phyloP scores from a whole-genome alignment of 2,113 vertebrate genomes.

The Echinops telfairi region DNA sequence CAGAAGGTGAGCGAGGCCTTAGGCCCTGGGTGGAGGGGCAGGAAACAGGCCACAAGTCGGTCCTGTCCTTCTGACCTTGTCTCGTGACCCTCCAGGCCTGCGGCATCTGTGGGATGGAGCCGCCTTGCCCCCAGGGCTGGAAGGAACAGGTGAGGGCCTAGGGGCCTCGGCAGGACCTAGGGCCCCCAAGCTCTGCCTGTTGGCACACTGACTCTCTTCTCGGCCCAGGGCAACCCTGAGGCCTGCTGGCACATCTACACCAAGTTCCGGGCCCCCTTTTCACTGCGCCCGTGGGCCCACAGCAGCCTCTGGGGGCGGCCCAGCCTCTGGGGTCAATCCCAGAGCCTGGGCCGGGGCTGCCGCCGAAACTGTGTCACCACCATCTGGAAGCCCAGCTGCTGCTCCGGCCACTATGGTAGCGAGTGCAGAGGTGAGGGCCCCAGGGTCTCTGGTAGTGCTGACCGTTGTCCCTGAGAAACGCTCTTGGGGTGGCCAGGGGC shows the following conservation, averaged over 20 bases:
- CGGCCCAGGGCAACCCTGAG: slow-evolving; percentile 70
- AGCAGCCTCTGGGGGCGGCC: background rate
- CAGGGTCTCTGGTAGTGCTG: fast-evolving
- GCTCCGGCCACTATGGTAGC: slow-evolving; percentile 93
- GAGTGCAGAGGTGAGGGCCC: slow-evolving; percentile 91
- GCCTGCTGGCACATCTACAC: slow-evolving; percentile 70
- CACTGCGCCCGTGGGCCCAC: background rate
- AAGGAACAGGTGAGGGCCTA: slow-evolving; percentile 67
- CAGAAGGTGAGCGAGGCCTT: slow-evolving; percentile 73
- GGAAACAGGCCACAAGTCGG: background rate
- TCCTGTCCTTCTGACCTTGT: background rate
- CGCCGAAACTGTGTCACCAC: slow-evolving; percentile 86
- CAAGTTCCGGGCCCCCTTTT: slow-evolving; percentile 40
- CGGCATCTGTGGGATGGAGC: slow-evolving; percentile 69
- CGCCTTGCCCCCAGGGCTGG: slow-evolving; percentile 66
- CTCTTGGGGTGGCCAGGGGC: fast-evolving
- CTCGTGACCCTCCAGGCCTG: slow-evolving; percentile 47
- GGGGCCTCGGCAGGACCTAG: background rate
- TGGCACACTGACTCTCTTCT: slow-evolving; percentile 21
- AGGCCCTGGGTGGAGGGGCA: background rate
- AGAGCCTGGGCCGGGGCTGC: slow-evolving; percentile 84
- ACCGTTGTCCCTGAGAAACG: too few species aligned
- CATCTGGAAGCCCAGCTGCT: slow-evolving; percentile 91
- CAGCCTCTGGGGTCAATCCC: slow-evolving; percentile 56
- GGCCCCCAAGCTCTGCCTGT: background rate